Conservation (phyloP, 1,140 invertebrate species). For the Megathymus violae region DNA sequence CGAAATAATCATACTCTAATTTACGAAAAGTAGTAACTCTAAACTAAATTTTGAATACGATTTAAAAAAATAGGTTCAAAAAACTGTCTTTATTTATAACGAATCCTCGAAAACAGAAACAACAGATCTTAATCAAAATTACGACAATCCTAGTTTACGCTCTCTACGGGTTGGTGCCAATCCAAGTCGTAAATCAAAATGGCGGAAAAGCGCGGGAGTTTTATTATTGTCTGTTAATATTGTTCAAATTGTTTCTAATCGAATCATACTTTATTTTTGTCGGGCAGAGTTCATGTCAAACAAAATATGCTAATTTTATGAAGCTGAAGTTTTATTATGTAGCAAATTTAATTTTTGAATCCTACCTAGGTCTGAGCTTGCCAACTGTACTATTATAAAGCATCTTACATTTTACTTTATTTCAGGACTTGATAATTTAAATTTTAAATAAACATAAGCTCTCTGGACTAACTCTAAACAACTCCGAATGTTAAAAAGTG, state of each 20-base stretch:
- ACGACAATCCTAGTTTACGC: conserved; percentile 29
- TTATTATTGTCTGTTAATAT: conserved; percentile 60
- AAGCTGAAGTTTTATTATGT: neutral
- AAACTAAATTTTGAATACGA: no score
- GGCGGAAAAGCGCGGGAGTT: conserved; percentile 69
- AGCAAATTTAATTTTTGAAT: neutral
- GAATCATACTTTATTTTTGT: conserved; percentile 31
- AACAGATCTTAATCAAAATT: conserved; percentile 22
- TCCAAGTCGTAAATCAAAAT: conserved; percentile 75
- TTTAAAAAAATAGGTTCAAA: conserved; percentile 1
- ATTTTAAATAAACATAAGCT: no score
- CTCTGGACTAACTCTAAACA: no score
- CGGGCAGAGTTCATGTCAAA: conserved; percentile 14
- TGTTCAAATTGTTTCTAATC: conserved; percentile 54
- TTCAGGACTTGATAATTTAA: no score
- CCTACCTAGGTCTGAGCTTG: no score
- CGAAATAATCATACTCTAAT: no score
- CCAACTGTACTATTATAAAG: no score
- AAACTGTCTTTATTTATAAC: neutral
- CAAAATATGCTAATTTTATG: conserved; percentile 4
- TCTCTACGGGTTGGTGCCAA: conserved; percentile 51
- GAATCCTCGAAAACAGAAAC: no score
- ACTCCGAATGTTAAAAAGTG: no score
- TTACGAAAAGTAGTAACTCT: no score
- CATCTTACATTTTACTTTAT: no score